A percentile compares a stretch with the other conserved stretches of the same genome.
Conservation (phyloP, 2,888 invertebrate genomes). For the Linnaemya vulpina region DNA sequence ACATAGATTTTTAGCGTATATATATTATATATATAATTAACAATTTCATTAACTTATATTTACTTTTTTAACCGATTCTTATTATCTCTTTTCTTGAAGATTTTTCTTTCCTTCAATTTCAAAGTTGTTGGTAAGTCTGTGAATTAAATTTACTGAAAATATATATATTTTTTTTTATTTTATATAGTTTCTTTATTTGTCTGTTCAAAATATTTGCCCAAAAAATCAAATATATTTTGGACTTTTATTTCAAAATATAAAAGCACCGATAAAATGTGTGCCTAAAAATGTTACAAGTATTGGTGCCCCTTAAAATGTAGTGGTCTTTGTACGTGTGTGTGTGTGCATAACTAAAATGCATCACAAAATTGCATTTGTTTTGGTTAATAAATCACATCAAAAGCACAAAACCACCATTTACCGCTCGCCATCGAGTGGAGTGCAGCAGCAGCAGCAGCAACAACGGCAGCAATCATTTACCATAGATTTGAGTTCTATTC, state of each 20-base stretch:
- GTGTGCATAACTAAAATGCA: slow-evolving; percentile 74
- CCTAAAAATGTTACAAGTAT: neutral
- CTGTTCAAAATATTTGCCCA: neutral
- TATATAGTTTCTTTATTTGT: neutral
- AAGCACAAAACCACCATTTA: slow-evolving; percentile 64
- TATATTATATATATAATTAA: too few species aligned
- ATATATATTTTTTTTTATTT: neutral
- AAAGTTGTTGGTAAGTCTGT: neutral
- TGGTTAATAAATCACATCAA: slow-evolving; percentile 74
- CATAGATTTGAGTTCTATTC: slow-evolving; percentile 36
- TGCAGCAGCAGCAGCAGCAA: slow-evolving; percentile 10
- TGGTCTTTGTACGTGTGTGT: slow-evolving; percentile 2
- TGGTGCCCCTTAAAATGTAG: neutral
- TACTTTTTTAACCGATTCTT: neutral
- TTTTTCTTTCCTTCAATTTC: neutral
- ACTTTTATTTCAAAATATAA: slow-evolving; percentile 32
- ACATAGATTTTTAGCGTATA: too few species aligned
- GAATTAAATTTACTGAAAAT: neutral
- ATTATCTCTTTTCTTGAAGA: slow-evolving; percentile 1
- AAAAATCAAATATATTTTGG: neutral
- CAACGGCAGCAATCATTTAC: slow-evolving; percentile 52
- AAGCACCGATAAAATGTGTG: slow-evolving; percentile 20
- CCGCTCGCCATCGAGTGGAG: slow-evolving; percentile 36
- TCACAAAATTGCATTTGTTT: slow-evolving; percentile 74
- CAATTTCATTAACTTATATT: too few species aligned